phyloP scores from a whole-genome alignment of 2,113 vertebrate species.

The Solea solea region DNA sequence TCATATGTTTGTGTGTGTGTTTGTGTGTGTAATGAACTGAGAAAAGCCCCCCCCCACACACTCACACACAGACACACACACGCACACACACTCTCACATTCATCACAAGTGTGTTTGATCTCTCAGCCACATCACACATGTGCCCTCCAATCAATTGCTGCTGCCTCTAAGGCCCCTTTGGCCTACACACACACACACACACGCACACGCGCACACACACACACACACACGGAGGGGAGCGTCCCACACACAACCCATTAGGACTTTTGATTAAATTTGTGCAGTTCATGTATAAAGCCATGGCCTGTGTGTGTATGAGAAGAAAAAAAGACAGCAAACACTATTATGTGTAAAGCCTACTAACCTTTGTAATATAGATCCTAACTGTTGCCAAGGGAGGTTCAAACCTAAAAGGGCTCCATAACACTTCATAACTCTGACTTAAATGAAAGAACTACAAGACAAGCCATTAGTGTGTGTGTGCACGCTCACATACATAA shows the following conservation, averaged over 20 bases:
- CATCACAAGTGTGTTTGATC: conserved; percentile 97
- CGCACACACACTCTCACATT: conserved; percentile 82
- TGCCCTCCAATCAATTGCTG: conserved; percentile 87
- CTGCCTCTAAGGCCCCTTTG: conserved; percentile 80
- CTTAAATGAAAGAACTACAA: conserved; percentile 77
- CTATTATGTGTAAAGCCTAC: conserved; percentile 60
- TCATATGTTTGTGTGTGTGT: not conserved
- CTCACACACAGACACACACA: conserved; percentile 51
- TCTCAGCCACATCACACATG: conserved; percentile 94
- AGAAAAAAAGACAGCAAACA: conserved; percentile 46
- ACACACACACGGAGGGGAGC: conserved; percentile 34
- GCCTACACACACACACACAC: conserved; percentile 39
- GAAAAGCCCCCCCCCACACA: no score
- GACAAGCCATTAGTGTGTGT: conserved; percentile 62
- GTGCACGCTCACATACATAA: conserved; percentile 17
- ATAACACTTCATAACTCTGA: conserved; percentile 79
- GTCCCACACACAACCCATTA: conserved; percentile 69
- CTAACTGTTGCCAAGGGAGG: conserved; percentile 73
- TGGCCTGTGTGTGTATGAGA: conserved; percentile 29
- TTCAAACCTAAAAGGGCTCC: conserved; percentile 69
- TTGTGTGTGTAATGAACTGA: conserved; percentile 11
- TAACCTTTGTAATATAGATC: conserved; percentile 69
- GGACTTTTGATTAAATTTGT: conserved; percentile 76
- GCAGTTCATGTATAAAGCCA: conserved; percentile 66
- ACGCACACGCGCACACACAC: conserved; percentile 22